Evolutionary conservation across 2,113 vertebrate genomes (phyloP), one percentile per base, ranked within the genome.

Genomic region (Carettochelys insculpta): DNA sequence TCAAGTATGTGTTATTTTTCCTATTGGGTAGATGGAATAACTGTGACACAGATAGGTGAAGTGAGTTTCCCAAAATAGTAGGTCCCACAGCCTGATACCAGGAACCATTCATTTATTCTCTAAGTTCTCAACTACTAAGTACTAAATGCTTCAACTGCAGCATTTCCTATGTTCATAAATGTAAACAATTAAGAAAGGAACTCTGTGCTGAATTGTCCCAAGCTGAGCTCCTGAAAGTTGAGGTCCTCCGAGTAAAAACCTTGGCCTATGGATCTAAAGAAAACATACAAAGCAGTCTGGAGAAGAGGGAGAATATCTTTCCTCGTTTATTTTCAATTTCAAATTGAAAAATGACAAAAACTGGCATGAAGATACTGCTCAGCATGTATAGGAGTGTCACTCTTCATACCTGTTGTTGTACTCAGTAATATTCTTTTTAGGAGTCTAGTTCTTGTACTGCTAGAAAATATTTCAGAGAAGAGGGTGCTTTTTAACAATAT

Each of bases 241-340:
- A 93, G 76, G 47, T 88, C 90, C 3, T 0, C 1, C 22, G 38
- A 43, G 1, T 91, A 86, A 43, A 24, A 90, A 86, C 73, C 3
- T 6, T 86, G 41, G 19, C 11, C 22, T 4, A 75, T 4, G 75
- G 24, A 83, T 2, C 43, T 16, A 75, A 13, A 2, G 82, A 56
- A 1, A 75, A 12, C 43, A 80, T 24, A 27, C 11, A 58, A 91
- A 92, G 22, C 3, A 11, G 77, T 22, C 61, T 22, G 61, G 61
- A 68, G 19, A 68, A 68, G 61, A 38, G 61, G 34, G 61, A 68
- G 34, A 68, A 68, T 16, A 58, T 20, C 1, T 17, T 54, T 65
- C 45, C 48, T 87, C 41, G 45, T 89, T 61, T 58, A 54, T 75
- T 81, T 95, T 91, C 86, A 73, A 5, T 48, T 86, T 78, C 82